phyloP scores from a whole-genome alignment of 2,113 vertebrate species.

The Catharus minimus region DNA sequence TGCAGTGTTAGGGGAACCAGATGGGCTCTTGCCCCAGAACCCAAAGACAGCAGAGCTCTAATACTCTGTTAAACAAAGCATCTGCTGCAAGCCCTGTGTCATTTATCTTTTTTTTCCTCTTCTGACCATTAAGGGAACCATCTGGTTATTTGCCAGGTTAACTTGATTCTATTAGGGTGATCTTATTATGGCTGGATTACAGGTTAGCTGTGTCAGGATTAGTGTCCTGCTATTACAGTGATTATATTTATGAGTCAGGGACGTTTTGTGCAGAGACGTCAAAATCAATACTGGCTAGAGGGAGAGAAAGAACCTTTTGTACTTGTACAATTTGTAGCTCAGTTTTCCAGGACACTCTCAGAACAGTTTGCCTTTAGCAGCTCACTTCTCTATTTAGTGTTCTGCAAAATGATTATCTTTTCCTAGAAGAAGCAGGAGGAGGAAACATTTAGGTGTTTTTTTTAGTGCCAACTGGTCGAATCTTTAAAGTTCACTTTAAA shows the following conservation, averaged over 20 bases:
- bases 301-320: background rate
- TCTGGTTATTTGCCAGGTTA: conserved; percentile 24
- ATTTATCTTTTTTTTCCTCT: background rate
- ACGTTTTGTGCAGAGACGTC: background rate
- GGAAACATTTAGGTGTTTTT: background rate
- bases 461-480: background rate
- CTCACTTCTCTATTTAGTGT: background rate
- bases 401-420: background rate
- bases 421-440: background rate
- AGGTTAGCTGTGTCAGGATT: conserved; percentile 9
- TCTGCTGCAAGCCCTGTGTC: background rate
- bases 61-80: background rate
- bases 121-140: background rate
- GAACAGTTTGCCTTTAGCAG: background rate
- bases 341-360: background rate
- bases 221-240: background rate
- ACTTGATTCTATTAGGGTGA: background rate
- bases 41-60: fast-evolving
- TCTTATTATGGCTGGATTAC: background rate
- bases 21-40: background rate
- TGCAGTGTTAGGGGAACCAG: background rate
- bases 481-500: background rate
- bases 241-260: background rate
- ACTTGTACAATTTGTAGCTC: background rate
- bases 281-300: background rate